Evolutionary conservation across 1,140 invertebrate genomes (phyloP), one percentile per base, ranked within the genome.

Genomic region (Venustaconcha ellipsiformis): DNA sequence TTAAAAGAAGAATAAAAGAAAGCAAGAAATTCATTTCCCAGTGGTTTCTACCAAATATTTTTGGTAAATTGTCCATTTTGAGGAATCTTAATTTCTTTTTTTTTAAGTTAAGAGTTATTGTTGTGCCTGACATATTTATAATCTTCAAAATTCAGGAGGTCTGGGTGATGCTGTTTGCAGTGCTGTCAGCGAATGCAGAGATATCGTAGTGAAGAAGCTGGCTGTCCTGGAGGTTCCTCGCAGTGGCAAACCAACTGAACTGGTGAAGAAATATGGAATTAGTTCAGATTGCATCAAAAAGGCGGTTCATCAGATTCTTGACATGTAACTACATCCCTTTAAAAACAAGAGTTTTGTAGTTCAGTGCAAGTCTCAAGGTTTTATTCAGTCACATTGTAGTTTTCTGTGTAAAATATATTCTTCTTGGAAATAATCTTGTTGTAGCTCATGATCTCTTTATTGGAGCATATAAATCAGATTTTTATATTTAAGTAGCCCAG

Each of bases 111-210:
- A 37, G 12, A n/a, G 14, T 14, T 56, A 15, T 63, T 67, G 17
- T 23, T 26, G 14, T 48, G 11, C 11, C 37, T 48, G 37, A 48
- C 11, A 8, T 6, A 48, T 48, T n/a, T 57, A 62, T 23, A 57
- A 11, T 67, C 56, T 77, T 76, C 76, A 17, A 75, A 74, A 82
- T 84, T 23, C 85, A 95, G 97, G 98, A 85, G 98, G 98, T 79
- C 87, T 99, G 67, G 98, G 98, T 76, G 98, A 99, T 87, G 97
- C 98, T 70, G 97, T 99, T 15, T 86, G 94, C 26, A 93, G 93
- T 18, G 97, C 95, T 17, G 91, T 99, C 66, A 92, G 95, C 26
- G 88, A 92, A 76, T 92, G 95, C 83, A 91, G 91, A 18, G 92
- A 94, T 84, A 93, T 96, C 59, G 88, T 94, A n/a, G 93, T 99